A percentile compares a stretch with the other conserved stretches of the same genome.
Conservation (phyloP, 2,888 invertebrate species). For the Ophioninae sp. region DNA sequence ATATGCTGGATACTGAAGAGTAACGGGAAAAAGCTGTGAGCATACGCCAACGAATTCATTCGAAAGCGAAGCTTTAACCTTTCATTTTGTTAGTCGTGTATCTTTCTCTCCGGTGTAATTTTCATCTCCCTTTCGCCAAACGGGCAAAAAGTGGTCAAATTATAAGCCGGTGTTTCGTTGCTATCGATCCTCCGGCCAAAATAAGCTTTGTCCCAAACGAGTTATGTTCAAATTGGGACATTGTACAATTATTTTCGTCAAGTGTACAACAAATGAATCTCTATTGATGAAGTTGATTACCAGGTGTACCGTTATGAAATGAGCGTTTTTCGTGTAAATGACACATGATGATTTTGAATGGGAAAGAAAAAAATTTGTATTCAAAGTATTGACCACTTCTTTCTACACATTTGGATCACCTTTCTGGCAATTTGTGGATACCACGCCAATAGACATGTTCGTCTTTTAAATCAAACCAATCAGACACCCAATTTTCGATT, state of each 20-base stretch:
- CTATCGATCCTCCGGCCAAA: neutral
- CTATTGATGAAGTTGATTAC: too few species aligned
- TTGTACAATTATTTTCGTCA: neutral
- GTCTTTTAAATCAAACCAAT: too few species aligned
- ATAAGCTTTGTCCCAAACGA: neutral
- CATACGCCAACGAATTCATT: constrained; percentile 30
- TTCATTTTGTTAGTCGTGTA: constrained; percentile 23
- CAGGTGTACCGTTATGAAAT: too few species aligned
- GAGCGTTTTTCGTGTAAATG: too few species aligned
- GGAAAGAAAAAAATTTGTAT: too few species aligned
- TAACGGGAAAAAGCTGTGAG: constrained; percentile 69
- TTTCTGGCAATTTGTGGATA: too few species aligned
- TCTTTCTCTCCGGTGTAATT: constrained; percentile 24
- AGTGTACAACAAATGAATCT: too few species aligned
- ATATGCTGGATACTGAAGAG: constrained; percentile 53
- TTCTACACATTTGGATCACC: too few species aligned
- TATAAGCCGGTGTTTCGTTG: neutral
- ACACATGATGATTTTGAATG: too few species aligned
- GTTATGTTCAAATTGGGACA: neutral
- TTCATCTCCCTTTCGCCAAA: constrained; percentile 53
- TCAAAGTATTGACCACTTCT: too few species aligned
- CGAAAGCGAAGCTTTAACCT: constrained; percentile 53
- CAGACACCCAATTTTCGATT: too few species aligned
- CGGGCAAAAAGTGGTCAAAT: neutral
- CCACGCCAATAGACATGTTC: too few species aligned